These are phyloP conservation scores for Acromyrmex heyeri DNA, from an alignment of 1,140 invertebrate genomes.

Conservation along the genomic window DNA sequence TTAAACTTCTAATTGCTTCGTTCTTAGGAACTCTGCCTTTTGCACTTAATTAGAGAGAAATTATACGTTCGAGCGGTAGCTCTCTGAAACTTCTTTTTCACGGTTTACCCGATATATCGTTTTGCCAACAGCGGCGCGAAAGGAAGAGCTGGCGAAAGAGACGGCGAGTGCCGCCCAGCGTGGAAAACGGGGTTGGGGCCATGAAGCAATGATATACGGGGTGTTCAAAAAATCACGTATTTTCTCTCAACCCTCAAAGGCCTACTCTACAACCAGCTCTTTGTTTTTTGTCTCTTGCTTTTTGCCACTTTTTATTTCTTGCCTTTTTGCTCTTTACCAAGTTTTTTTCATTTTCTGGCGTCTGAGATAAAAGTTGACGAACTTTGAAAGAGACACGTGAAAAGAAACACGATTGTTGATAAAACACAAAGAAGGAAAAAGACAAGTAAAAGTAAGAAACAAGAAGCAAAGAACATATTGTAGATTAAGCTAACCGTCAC, in stretches of 20 bases:
- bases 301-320: too few species aligned
- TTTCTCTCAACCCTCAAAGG: neutral
- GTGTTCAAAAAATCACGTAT: constrained; percentile 28
- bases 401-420: too few species aligned
- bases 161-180: constrained; percentile 56
- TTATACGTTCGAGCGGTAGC: neutral
- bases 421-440: too few species aligned
- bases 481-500: too few species aligned
- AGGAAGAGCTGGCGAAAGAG: constrained; percentile 64
- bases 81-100: neutral
- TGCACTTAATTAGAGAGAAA: neutral
- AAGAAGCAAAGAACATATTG: too few species aligned
- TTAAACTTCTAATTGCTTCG: neutral
- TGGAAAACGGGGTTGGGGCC: constrained; percentile 64
- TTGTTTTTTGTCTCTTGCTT: too few species aligned
- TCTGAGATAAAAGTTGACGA: too few species aligned
- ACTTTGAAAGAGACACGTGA: too few species aligned
- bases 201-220: constrained; percentile 32
- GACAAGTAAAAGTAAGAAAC: too few species aligned
- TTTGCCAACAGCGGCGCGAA: constrained; percentile 54
- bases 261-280: too few species aligned
- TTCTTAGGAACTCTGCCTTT: neutral
- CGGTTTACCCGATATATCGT: constrained; percentile 55
- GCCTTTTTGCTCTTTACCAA: too few species aligned
- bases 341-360: too few species aligned